Base-by-base conservation (phyloP, 2,797 vertebrate species). In the Darevskia mixta region DNA sequence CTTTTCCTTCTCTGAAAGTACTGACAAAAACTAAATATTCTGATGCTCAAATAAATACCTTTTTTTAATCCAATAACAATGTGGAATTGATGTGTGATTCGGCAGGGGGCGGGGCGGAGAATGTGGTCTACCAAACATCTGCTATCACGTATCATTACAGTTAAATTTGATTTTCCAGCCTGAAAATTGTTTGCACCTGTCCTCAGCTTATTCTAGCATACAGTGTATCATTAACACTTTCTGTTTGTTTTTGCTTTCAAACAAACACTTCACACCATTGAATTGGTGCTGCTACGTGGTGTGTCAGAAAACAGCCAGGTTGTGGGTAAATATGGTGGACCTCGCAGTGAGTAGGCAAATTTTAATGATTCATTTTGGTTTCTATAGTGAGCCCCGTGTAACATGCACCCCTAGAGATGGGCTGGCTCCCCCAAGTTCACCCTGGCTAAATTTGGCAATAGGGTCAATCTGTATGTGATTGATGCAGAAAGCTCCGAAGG, bases 131-230 rank as follows among this genome's bases (percentile, higher is more conserved):
- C 64, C 83, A 91, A 96, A 92, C 88, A 94, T 89, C 87, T 94
- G 87, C 90, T 89, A 93, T 92, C 49, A 90, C 91, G 93, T 3
- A 1, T 92, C 67, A 27, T 92, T 91, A 92, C 43, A 90, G 86
- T 75, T 92, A 58, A 32, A 93, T 85, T 93, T 90, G 76, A 88
- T 91, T 93, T 95, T 94, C 82, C 89, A 66, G 88, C 87, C 80
- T 90, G 91, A 94, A 95, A 95, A 95, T 94, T 81, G 61, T 93
- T 92, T 93, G 86, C 88, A 91, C 85, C 94, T 95, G 94, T 92
- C 69, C 17, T 93, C 75, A 85, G 88, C 81, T 89, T 88, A 88
- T 75, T 82, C 86, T 86, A 80, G 69, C 38, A 81, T 61, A 86
- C 35, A 90, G 90, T 64, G 88, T 92, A 90, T 72, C 92, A 89